Conservation (phyloP, 2,888 invertebrate species). For the Ormyrus nitidulus region DNA sequence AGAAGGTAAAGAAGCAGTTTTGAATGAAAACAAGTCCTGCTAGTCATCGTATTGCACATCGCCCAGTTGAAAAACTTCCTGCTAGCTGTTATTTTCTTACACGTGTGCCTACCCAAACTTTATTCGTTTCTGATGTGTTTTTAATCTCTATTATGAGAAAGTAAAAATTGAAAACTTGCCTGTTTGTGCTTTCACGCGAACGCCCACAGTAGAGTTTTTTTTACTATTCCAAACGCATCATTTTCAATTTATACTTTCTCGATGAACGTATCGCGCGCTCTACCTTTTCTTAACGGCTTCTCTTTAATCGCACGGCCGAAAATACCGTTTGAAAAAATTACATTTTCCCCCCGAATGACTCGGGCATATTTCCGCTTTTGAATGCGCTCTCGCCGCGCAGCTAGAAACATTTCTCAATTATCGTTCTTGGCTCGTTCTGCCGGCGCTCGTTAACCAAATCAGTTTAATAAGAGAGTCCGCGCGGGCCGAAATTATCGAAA, state of each 20-base stretch:
- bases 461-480: conserved; percentile 22
- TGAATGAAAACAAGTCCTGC: conserved; percentile 21
- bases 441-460: conserved; percentile 42
- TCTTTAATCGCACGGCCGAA: too few species aligned
- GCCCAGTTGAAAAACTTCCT: not conserved
- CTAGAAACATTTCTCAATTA: conserved; percentile 11
- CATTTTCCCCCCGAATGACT: conserved; percentile 42
- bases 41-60: not conserved
- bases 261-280: conserved; percentile 5
- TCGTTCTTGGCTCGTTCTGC: not conserved
- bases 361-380: not conserved
- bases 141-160: conserved; percentile 50
- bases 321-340: not conserved
- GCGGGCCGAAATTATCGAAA: not conserved
- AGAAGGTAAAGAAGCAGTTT: not conserved
- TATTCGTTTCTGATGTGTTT: conserved; percentile 38
- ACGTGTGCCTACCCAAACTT: not conserved
- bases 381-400: not conserved
- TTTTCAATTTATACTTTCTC: conserved; percentile 46
- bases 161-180: conserved; percentile 31
- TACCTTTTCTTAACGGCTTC: conserved; percentile 43
- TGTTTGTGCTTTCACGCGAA: too few species aligned
- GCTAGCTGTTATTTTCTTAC: not conserved
- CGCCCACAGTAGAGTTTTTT: not conserved
- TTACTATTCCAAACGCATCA: conserved; percentile 38